Conservation (phyloP, 2,888 invertebrate species). For the Netelia inedita region DNA sequence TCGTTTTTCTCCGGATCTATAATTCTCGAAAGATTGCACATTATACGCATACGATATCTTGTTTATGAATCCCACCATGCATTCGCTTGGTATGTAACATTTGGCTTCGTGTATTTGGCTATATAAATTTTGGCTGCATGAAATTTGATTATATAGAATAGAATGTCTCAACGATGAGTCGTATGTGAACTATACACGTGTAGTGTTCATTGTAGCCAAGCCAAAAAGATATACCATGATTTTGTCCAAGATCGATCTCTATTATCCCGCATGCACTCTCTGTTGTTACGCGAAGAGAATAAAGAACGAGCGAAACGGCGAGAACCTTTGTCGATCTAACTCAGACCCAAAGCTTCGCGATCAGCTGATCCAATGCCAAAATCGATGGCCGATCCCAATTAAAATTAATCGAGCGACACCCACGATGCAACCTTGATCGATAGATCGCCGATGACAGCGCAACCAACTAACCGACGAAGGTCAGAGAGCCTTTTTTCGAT, state of each 20-base stretch:
- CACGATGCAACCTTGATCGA: slow-evolving; percentile 71
- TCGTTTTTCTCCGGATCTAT: slow-evolving; percentile 4
- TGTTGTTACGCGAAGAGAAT: background rate
- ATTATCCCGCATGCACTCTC: background rate
- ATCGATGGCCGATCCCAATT: slow-evolving; percentile 71
- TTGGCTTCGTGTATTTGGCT: slow-evolving; percentile 12
- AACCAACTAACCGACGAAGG: slow-evolving; percentile 39
- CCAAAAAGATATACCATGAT: slow-evolving; percentile 41
- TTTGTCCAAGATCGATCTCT: slow-evolving; percentile 11
- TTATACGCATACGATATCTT: slow-evolving; percentile 50
- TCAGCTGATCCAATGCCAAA: slow-evolving; percentile 71
- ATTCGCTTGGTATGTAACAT: slow-evolving; percentile 4
- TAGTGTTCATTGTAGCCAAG: background rate
- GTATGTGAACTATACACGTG: background rate
- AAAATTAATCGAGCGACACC: slow-evolving; percentile 74
- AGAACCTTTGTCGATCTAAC: slow-evolving; percentile 47
- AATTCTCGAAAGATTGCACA: slow-evolving; percentile 8
- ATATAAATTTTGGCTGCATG: background rate
- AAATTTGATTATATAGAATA: background rate
- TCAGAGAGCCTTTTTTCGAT: slow-evolving; percentile 22
- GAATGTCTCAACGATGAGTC: background rate
- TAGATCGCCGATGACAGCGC: slow-evolving; percentile 56
- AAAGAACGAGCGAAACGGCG: slow-evolving; percentile 36
- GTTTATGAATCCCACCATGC: slow-evolving; percentile 59
- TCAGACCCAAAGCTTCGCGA: slow-evolving; percentile 57